Evolutionary conservation across 2,888 invertebrate genomes (phyloP).

Genomic region (Julus scanicus): DNA sequence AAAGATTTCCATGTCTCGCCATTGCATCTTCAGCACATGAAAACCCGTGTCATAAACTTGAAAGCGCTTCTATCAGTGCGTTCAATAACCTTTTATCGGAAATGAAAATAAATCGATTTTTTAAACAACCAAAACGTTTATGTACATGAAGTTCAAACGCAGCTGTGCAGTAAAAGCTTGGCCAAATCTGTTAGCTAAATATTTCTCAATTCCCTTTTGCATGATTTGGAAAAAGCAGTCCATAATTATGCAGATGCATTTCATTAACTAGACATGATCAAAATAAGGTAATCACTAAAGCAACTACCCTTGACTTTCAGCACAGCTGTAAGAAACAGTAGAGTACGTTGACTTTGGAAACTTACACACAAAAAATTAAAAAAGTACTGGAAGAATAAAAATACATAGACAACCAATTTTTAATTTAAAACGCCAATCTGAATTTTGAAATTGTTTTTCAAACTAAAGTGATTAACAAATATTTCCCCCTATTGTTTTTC

Average conservation of each 20-base stretch:
- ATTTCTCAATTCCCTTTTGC: background rate
- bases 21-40: background rate
- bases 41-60: background rate
- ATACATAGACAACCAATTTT: background rate
- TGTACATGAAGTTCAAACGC: background rate
- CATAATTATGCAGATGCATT: conserved; percentile 14
- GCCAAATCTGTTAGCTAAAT: background rate
- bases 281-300: background rate
- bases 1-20: background rate
- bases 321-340: background rate
- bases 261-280: background rate
- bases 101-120: conserved; percentile 41
- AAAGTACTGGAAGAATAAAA: background rate
- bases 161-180: background rate
- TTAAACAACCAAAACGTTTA: background rate
- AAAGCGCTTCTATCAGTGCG: background rate
- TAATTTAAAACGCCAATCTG: background rate
- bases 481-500: no score
- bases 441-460: no score
- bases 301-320: conserved; percentile 26
- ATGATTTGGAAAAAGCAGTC: background rate
- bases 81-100: conserved; percentile 40
- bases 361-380: background rate
- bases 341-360: background rate
- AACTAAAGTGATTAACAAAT: no score